phyloP scores from a whole-genome alignment of 2,888 invertebrate genomes.

The Pherbina coryleti region DNA sequence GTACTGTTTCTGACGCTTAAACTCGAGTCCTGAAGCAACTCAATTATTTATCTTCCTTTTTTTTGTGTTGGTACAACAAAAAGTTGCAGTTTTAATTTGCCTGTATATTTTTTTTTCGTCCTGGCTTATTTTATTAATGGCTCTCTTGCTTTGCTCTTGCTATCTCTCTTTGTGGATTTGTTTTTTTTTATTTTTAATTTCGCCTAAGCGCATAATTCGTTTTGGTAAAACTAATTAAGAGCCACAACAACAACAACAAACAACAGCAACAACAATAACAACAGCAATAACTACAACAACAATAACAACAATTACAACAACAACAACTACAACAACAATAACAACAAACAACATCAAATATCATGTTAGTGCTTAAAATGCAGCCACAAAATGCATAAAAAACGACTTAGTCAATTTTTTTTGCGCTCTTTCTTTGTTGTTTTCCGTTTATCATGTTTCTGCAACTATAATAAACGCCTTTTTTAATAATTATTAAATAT shows the following conservation, averaged over 20 bases:
- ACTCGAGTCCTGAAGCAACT: conserved; percentile 16
- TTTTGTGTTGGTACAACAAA: background rate
- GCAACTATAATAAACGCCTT: background rate
- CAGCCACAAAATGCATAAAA: background rate
- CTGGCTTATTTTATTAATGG: background rate
- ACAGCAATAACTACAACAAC: too few relatives aligned
- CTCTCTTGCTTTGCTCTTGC: background rate
- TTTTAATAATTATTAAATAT: background rate
- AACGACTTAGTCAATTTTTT: background rate
- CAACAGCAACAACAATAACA: too few relatives aligned
- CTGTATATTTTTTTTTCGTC: background rate
- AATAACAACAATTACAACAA: too few relatives aligned
- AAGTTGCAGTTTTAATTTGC: conserved; percentile 6
- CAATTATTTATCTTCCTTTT: background rate
- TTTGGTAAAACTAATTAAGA: conserved; percentile 22
- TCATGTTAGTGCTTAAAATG: background rate
- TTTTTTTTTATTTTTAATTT: conserved; percentile 9
- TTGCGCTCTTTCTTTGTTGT: background rate
- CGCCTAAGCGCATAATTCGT: conserved; percentile 1
- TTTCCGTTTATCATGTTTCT: background rate
- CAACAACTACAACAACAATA: too few relatives aligned
- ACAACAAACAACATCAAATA: background rate
- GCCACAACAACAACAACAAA: conserved; percentile 2
- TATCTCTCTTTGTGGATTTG: background rate
- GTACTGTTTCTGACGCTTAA: background rate